Evolutionary conservation across 2,888 invertebrate species (phyloP).

Genomic region (Limnephilus marmoratus): DNA sequence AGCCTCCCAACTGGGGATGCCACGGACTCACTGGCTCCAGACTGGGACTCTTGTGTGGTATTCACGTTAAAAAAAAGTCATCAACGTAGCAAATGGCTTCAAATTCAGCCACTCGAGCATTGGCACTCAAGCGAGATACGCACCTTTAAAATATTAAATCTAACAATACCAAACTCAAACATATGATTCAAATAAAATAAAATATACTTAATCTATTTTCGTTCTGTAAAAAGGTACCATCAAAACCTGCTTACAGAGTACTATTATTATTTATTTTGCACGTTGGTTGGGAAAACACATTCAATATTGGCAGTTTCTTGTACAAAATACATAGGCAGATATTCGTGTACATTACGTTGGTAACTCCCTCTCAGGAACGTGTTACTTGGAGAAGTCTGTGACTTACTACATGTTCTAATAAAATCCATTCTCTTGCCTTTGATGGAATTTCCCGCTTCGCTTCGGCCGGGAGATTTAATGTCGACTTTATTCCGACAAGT

Average conservation of each 20-base stretch:
- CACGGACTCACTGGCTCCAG: no score
- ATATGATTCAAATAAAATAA: neutral
- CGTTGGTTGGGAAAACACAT: neutral
- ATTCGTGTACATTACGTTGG: neutral
- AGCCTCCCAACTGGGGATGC: no score
- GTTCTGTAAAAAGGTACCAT: neutral
- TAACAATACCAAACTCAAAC: neutral
- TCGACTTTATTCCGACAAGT: conserved; percentile 2
- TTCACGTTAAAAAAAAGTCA: no score
- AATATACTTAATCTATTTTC: neutral
- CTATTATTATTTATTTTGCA: neutral
- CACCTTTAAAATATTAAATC: neutral
- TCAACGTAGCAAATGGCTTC: no score
- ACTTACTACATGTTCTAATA: neutral
- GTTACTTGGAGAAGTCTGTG: neutral
- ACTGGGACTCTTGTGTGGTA: no score
- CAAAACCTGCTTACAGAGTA: neutral
- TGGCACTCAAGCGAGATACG: neutral
- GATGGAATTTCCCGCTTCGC: neutral
- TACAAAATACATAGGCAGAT: neutral
- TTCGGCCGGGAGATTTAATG: neutral
- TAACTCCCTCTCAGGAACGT: neutral
- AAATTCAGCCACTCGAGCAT: neutral
- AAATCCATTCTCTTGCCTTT: neutral
- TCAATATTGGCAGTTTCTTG: neutral